Evolutionary conservation across 2,113 vertebrate genomes (phyloP), one percentile per base, ranked within the genome.

Genomic region (Oxyruncus cristatus): DNA sequence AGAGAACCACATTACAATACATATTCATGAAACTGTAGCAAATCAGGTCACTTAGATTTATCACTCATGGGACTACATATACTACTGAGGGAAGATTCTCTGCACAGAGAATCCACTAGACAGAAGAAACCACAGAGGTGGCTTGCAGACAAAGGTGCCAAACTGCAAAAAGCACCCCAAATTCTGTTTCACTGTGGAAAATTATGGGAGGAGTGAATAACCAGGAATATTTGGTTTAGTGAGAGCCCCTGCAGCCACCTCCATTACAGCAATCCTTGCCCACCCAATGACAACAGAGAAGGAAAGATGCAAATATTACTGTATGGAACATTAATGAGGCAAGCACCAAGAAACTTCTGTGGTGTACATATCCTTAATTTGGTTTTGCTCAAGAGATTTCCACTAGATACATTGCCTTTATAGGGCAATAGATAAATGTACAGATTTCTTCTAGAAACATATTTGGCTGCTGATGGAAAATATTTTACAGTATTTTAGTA

Each of bases 401-500:
- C 63, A 22, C 24, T 58, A 71, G 39, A 92, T 93, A 95, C 52
- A 4, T 62, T 85, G n/a, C 21, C 46, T 88, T 80, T 44, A 95
- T 72, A 83, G 21, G 10, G 28, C 49, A 66, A 68, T 11, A 87
- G 65, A 30, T 39, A 50, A 76, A 7, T 1, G 10, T 39, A 61
- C 22, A 14, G 49, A n/a, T 12, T 53, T 56, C 16, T 91, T 37
- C 37, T 5, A 55, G 37, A 90, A 95, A 58, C 71, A 30, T 66
- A 93, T 63, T 6, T 71, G 39, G 26, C 9, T 91, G 58, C 66
- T 93, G 93, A 65, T 11, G 7, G 59, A 87, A 76, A 93, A 37
- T 70, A 88, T 62, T 85, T 85, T 44, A 71, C 35, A 37, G 39
- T 67, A 71, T 71, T 96, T 95, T 81, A 84, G 68, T 79, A 79